Base-by-base conservation (phyloP, 1,140 invertebrate genomes). In the Leptinotarsa undecemlineata region DNA sequence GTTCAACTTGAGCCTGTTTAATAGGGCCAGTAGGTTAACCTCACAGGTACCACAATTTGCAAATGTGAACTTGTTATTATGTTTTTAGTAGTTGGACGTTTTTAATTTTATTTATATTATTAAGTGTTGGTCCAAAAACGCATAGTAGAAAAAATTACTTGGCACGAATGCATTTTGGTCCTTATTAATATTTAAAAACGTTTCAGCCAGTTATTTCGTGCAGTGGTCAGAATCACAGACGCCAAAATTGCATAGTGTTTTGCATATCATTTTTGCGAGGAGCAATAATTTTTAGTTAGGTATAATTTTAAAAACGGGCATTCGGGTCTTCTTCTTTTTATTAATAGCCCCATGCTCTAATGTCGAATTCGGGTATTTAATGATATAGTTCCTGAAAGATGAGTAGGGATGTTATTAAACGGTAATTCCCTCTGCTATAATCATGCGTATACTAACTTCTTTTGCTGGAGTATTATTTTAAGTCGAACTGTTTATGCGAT, bases 221-320 rank as follows among this genome's bases (percentile, higher is more conserved):
- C 78, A 79, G 73, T 77, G 72, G 74, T 72, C 76, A 73, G 75
- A 83, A 80, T 81, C 79, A 81, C 79, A 82, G 81, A 81, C 81
- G 74, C 78, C 79, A 60, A 83, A 84, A 83, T 83, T 84, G 82
- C 76, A 81, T 77, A 77, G 72, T 78, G 74, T 82, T 84, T 83
- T 83, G 82, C 83, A 83, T 84, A 84, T 82, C 80, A 82, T 82
- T 84, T 83, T 80, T 76, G 76, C 74, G 75, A 82, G 81, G 81
- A 77, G 77, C 78, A 82, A 82, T 84, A 79, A 83, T 83, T 84
- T 82, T 78, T 72, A 74, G 76, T 73, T 77, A 77, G 78, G 77
- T 82, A 82, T 83, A 83, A 83, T 83, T 81, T 82, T 48, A 47
- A 80, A 77, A 80, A 76, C 74, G 74, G 74, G 63, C 74, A 71